These are phyloP conservation scores for Allobates femoralis DNA, from an alignment of 2,797 vertebrate species.

Conservation along the genomic window DNA sequence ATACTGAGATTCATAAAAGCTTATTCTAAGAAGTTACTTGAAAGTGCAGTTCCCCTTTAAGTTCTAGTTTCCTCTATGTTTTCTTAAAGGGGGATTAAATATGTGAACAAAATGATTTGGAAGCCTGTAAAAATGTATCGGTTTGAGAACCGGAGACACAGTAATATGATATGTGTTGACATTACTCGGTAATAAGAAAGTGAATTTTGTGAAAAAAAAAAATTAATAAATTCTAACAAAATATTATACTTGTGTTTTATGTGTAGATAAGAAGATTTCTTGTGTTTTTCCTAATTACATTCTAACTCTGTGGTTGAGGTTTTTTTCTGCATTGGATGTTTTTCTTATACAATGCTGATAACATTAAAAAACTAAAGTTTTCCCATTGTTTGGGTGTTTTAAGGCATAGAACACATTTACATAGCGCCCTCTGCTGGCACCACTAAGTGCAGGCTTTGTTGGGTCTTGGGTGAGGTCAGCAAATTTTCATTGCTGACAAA, in stretches of 20 bases:
- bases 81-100: too few relatives aligned
- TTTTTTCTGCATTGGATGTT: neutral
- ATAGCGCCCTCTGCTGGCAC: neutral
- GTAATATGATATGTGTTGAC: neutral
- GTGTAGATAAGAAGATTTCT: neutral
- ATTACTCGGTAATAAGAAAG: neutral
- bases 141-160: too few relatives aligned
- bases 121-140: neutral
- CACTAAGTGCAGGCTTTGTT: neutral
- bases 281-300: neutral
- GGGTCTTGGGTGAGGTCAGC: neutral
- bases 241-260: neutral
- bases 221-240: neutral
- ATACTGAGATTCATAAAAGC: too few relatives aligned
- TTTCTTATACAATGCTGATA: too few relatives aligned
- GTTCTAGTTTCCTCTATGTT: too few relatives aligned
- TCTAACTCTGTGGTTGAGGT: neutral
- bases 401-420: neutral
- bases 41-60: too few relatives aligned
- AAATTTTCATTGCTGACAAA: neutral
- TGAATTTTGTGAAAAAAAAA: neutral
- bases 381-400: neutral
- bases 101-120: neutral
- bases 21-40: too few relatives aligned
- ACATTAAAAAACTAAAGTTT: too few relatives aligned